Evolutionary conservation across 2,888 invertebrate species (phyloP).

Genomic region (Kryphioiulus occultus): DNA sequence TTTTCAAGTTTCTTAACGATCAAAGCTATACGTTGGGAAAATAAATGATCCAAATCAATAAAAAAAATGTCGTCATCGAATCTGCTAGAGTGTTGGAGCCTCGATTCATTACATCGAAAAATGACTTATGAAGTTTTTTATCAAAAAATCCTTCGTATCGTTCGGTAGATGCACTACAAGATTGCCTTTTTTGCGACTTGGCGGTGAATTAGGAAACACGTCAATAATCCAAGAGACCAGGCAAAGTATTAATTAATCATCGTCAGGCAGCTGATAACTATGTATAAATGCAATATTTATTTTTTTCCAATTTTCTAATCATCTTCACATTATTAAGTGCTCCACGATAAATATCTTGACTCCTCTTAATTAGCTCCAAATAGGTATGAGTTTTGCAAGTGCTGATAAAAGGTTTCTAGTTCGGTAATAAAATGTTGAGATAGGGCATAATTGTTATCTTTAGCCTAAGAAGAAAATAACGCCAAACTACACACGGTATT

Average conservation of each 20-base stretch:
- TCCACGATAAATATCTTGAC: neutral
- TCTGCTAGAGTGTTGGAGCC: neutral
- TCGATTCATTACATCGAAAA: neutral
- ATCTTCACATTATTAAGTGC: neutral
- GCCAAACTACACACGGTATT: neutral
- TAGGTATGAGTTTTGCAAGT: neutral
- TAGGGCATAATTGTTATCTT: neutral
- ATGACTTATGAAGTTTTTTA: conserved; percentile 14
- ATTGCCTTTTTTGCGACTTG: neutral
- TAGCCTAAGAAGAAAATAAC: neutral
- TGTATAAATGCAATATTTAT: neutral
- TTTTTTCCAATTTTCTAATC: neutral
- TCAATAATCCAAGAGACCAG: neutral
- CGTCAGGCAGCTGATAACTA: conserved; percentile 7
- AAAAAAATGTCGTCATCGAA: conserved; percentile 12
- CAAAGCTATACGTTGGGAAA: neutral
- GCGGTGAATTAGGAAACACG: neutral
- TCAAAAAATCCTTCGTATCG: neutral
- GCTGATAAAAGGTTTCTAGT: neutral
- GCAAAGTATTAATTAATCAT: neutral
- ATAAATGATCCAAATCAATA: neutral
- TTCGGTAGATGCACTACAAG: neutral
- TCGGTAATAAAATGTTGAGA: neutral
- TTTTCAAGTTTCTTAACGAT: conserved; percentile 6
- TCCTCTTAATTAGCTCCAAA: neutral